Percentiles rank a stretch among this genome's conserved stretches.
These are phyloP conservation scores for Heliconius charithonia DNA, from an alignment of 2,888 invertebrate species.

Conservation along the genomic window DNA sequence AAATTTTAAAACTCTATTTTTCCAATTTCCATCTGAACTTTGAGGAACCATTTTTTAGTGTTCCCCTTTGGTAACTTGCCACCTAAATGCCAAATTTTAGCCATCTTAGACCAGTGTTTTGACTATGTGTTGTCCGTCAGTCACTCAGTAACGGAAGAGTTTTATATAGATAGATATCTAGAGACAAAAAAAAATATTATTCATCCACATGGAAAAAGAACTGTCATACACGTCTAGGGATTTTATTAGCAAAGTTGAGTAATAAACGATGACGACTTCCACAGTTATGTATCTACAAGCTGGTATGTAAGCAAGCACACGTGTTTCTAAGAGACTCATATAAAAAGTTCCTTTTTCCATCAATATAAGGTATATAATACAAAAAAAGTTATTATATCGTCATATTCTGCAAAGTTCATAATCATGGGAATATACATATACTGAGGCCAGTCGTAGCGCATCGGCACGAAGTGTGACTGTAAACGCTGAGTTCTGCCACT, in stretches of 20 bases:
- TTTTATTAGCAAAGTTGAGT: conserved; percentile 40
- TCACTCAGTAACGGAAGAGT: background rate
- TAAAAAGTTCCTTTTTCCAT: conserved; percentile 10
- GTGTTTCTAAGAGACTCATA: conserved; percentile 23
- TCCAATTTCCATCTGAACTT: too few species aligned
- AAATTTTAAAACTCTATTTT: too few species aligned
- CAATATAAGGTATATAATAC: conserved; percentile 17
- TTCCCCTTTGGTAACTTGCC: too few species aligned
- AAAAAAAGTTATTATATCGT: background rate
- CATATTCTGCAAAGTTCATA: background rate
- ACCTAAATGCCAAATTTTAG: too few species aligned
- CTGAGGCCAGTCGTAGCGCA: too few species aligned
- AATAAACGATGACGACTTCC: conserved; percentile 45
- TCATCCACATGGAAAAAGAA: conserved; percentile 18
- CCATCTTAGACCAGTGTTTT: too few species aligned
- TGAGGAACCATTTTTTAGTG: too few species aligned
- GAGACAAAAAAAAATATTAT: background rate
- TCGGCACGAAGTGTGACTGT: too few species aligned
- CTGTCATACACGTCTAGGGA: conserved; percentile 30
- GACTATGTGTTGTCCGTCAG: background rate
- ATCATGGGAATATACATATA: conserved; percentile 18
- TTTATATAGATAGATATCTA: background rate
- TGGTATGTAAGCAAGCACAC: conserved; percentile 45
- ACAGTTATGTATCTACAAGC: conserved; percentile 47
- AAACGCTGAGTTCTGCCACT: too few species aligned